phyloP scores from a whole-genome alignment of 2,797 vertebrate genomes.

The Falco berigora region DNA sequence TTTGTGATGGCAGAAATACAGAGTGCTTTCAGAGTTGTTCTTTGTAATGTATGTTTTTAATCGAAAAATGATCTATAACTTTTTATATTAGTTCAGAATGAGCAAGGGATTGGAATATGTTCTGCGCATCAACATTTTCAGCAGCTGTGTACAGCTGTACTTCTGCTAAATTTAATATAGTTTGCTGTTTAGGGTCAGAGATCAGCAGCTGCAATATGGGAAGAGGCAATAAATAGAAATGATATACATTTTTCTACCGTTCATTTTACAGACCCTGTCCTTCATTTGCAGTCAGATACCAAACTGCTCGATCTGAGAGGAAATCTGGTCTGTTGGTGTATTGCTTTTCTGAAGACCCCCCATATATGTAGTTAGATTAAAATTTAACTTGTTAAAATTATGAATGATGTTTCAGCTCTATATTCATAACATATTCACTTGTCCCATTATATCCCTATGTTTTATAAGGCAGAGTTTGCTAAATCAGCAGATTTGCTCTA shows the following conservation, averaged over 20 bases:
- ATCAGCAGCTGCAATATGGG: conserved; percentile 59
- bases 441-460: conserved; percentile 42
- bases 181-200: conserved; percentile 7
- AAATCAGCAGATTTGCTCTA: conserved; percentile 57
- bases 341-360: conserved; percentile 33
- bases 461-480: conserved; percentile 61
- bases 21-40: conserved; percentile 36
- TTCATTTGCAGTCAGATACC: conserved; percentile 28
- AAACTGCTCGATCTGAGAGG: not conserved
- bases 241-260: not conserved
- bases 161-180: not conserved
- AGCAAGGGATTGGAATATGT: not conserved
- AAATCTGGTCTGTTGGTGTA: conserved; percentile 17
- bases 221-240: conserved; percentile 36
- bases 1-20: conserved; percentile 20
- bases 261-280: not conserved
- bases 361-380: conserved; percentile 46
- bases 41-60: conserved; percentile 32
- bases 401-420: conserved; percentile 33
- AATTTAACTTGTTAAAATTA: conserved; percentile 50
- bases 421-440: conserved; percentile 47
- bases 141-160: not conserved
- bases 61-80: conserved; percentile 13
- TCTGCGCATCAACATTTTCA: conserved; percentile 13
- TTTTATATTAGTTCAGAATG: conserved; percentile 39